Base-by-base conservation (phyloP, 2,797 vertebrate species). In the Halcyon badia region DNA sequence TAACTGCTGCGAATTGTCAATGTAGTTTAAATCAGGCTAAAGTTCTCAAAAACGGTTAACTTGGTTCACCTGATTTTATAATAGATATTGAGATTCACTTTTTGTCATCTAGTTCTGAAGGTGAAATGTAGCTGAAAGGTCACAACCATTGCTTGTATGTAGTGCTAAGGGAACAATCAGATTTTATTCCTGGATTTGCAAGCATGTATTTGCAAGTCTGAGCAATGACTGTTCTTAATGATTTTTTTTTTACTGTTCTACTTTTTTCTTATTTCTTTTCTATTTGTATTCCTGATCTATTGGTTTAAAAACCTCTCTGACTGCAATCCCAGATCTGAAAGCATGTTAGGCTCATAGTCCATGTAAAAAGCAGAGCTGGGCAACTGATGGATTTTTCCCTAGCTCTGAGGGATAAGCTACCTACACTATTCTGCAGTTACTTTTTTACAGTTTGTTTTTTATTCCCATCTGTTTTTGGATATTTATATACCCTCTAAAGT, bases 301-400 rank as follows among this genome's bases (percentile, higher is more conserved):
- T 33, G 5, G 10, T 85, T 71, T 49, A 68, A 79, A 37, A 69
- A 18, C 1, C 3, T 12, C 5, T 31, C 11, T 33, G 12, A 66
- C 5, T 58, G 42, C 5, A 82, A 5, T 10, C 7, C 4, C 6
- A 49, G n/a, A 44, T 39, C 28, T 65, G 5, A 24, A 76, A 65
- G 24, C 1, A 1, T 1, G 2, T 61, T 30, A 72, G 4, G 6
- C 15, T 54, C 18, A 71, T 49, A 9, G 2, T 51, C 12, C 11
- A 12, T 39, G 37, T 68, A 64, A 82, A 89, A 3, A 71, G 1
- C 15, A 52, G 30, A 84, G 3, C 3, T 78, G 57, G 12, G 9
- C 33, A 75, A 7, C 6, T 16, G 6, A 9, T 65, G 41, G 22
- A 65, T 56, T 86, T 83, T 92, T 78, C 39, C 83, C 16, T 24